phyloP scores from a whole-genome alignment of 2,888 invertebrate genomes.

The Uloborus plumipes region DNA sequence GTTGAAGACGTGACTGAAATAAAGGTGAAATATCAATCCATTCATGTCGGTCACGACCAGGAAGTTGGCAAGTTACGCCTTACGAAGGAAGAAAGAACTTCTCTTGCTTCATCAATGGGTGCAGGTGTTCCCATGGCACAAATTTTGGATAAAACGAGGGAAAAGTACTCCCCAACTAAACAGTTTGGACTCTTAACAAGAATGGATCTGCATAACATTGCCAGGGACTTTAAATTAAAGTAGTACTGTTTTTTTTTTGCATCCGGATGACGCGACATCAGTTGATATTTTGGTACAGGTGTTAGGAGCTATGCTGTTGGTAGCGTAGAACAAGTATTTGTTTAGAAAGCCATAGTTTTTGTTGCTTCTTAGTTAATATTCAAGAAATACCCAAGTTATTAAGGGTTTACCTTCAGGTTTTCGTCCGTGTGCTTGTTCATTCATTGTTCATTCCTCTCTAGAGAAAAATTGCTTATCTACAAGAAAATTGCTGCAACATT shows the following conservation, averaged over 20 bases:
- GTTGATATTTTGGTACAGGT: constrained; percentile 5
- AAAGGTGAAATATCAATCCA: not conserved
- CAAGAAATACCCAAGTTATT: too few relatives aligned
- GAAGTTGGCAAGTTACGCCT: not conserved
- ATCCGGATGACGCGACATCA: constrained; percentile 10
- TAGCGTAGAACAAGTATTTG: too few relatives aligned
- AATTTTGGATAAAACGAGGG: not conserved
- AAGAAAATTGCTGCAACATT: too few relatives aligned
- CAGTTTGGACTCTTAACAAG: not conserved
- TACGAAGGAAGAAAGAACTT: constrained; percentile 1
- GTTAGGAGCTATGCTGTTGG: too few relatives aligned
- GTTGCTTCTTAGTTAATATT: too few relatives aligned
- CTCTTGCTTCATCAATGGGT: not conserved
- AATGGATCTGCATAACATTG: not conserved
- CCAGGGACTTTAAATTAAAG: not conserved
- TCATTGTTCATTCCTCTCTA: too few relatives aligned
- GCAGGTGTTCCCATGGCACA: not conserved
- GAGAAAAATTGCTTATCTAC: too few relatives aligned
- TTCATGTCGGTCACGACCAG: constrained; percentile 3
- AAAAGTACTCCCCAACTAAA: constrained; percentile 6
- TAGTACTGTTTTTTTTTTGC: not conserved
- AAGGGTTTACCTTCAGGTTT: too few relatives aligned
- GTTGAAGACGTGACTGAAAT: constrained; percentile 5
- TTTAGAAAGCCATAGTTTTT: too few relatives aligned
- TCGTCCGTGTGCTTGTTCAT: too few relatives aligned